These are phyloP conservation scores for Hypotaenidia philippensis DNA, from an alignment of 2,797 vertebrate species.

Conservation along the genomic window DNA sequence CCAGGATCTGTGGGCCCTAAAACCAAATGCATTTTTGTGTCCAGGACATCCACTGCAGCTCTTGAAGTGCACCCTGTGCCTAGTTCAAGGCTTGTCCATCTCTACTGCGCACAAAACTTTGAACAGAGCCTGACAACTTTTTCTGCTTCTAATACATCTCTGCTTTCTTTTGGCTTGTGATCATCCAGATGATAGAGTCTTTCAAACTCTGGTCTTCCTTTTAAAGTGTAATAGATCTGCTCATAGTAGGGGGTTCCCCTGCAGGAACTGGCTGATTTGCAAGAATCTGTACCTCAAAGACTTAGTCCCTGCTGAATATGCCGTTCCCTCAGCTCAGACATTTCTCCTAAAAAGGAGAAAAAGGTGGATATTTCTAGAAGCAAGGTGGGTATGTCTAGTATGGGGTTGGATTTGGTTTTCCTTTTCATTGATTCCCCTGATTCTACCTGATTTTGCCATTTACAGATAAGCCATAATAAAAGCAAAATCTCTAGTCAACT, in stretches of 20 bases:
- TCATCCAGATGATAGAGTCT: neutral
- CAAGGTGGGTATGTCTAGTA: neutral
- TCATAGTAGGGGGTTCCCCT: neutral
- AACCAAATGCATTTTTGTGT: neutral
- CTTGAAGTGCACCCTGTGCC: neutral
- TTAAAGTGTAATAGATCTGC: neutral
- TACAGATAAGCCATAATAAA: neutral
- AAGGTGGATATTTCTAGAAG: neutral
- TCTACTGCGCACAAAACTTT: neutral
- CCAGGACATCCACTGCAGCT: neutral
- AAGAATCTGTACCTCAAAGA: neutral
- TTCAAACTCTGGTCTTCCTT: neutral
- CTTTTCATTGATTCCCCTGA: neutral
- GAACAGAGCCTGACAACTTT: neutral
- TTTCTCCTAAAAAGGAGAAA: neutral
- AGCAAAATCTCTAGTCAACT: neutral
- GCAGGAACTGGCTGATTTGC: neutral
- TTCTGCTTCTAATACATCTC: neutral
- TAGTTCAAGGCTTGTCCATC: neutral
- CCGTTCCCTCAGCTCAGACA: neutral
- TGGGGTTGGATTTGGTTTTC: neutral
- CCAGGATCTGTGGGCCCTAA: neutral
- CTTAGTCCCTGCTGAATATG: neutral
- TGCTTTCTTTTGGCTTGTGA: neutral
- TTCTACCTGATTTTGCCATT: neutral